phyloP scores from a whole-genome alignment of 1,140 invertebrate genomes.

The Sminthurides bifidus region DNA sequence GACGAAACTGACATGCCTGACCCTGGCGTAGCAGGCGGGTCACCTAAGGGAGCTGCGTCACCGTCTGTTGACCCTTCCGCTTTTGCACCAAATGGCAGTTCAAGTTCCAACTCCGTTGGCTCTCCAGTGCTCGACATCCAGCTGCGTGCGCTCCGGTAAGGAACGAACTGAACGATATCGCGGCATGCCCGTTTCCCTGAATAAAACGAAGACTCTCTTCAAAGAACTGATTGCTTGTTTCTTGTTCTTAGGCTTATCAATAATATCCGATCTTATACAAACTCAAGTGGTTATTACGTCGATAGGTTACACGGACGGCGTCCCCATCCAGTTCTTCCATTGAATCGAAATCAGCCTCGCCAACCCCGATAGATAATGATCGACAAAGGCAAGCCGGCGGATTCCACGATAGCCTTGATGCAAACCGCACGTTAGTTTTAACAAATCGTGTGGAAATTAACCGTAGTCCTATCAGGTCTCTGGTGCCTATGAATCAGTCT shows the following conservation, averaged over 20 bases:
- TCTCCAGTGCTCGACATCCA: neutral
- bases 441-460: too few relatives aligned
- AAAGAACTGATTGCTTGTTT: neutral
- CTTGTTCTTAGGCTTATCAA: neutral
- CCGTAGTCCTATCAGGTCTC: too few relatives aligned
- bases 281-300: constrained; percentile 7
- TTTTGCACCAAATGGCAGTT: too few relatives aligned
- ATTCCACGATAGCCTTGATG: constrained; percentile 47
- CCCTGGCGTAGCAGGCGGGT: too few relatives aligned
- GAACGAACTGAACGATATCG: constrained; percentile 51
- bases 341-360: constrained; percentile 47
- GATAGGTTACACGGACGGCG: neutral
- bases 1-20: too few relatives aligned
- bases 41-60: too few relatives aligned
- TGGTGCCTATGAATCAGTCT: too few relatives aligned
- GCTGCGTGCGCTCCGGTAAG: neutral
- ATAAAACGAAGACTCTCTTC: neutral
- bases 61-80: too few relatives aligned
- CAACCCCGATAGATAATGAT: constrained; percentile 45
- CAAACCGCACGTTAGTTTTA: too few relatives aligned
- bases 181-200: constrained; percentile 36
- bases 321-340: constrained; percentile 25
- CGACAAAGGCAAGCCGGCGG: neutral
- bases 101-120: too few relatives aligned
- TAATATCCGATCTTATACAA: too few relatives aligned